Evolutionary conservation across 2,888 invertebrate genomes (phyloP).

Genomic region (Pammene aurita): DNA sequence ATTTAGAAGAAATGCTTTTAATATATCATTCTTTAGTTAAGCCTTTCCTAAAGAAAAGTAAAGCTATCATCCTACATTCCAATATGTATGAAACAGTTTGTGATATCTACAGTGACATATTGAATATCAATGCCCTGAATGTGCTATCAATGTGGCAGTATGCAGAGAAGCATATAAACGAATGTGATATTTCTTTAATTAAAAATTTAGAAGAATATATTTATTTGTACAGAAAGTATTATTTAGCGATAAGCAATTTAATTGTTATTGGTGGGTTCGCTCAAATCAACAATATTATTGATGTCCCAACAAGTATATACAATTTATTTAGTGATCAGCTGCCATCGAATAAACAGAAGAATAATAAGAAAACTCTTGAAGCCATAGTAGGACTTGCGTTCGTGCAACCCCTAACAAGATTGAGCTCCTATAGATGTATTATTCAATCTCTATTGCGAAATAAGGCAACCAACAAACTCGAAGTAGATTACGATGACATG

Average conservation of each 20-base stretch:
- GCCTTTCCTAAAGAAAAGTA: conserved; percentile 86
- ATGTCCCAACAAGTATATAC: conserved; percentile 82
- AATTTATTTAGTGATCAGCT: conserved; percentile 83
- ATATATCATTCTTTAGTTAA: conserved; percentile 85
- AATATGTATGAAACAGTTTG: conserved; percentile 86
- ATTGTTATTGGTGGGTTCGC: conserved; percentile 88
- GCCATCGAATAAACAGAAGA: conserved; percentile 80
- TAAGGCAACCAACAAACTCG: conserved; percentile 68
- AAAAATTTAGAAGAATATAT: conserved; percentile 88
- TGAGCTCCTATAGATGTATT: conserved; percentile 85
- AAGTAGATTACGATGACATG: conserved; percentile 60
- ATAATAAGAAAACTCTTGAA: conserved; percentile 82
- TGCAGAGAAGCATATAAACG: conserved; percentile 85
- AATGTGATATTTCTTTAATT: conserved; percentile 87
- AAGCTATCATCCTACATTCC: conserved; percentile 79
- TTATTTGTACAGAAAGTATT: conserved; percentile 87
- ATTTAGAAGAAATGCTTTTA: conserved; percentile 86
- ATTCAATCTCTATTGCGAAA: conserved; percentile 82
- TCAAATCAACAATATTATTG: conserved; percentile 85
- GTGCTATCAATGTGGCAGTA: conserved; percentile 87
- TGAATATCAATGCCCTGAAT: conserved; percentile 87
- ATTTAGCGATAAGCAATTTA: conserved; percentile 88
- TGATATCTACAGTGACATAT: conserved; percentile 86
- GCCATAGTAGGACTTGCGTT: conserved; percentile 84
- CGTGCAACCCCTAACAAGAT: conserved; percentile 84